Evolutionary conservation across 2,888 invertebrate species (phyloP).

Genomic region (Scaptodrosophila latifasciaeformis): DNA sequence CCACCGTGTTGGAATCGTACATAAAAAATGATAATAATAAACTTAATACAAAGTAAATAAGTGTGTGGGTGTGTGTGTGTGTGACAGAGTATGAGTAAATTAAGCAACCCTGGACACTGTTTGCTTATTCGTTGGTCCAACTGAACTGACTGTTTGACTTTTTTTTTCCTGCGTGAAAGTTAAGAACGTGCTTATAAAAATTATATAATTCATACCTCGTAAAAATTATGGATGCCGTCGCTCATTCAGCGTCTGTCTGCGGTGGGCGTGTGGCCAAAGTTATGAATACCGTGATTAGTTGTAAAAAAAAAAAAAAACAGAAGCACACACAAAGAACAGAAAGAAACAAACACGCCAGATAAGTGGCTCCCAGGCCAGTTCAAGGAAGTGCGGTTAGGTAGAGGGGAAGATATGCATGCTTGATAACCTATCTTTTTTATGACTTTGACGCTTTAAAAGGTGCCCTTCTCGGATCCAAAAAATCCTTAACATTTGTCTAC

Average conservation of each 20-base stretch:
- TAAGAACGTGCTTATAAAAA: slow-evolving; percentile 61
- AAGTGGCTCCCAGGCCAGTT: too few species aligned
- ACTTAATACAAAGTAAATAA: slow-evolving; percentile 65
- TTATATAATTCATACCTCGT: slow-evolving; percentile 68
- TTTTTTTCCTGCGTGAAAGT: slow-evolving; percentile 13
- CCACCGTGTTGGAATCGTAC: slow-evolving; percentile 28
- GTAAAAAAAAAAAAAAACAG: slow-evolving; percentile 36
- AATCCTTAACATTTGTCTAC: too few species aligned
- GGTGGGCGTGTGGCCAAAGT: slow-evolving; percentile 42
- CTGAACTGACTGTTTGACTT: slow-evolving; percentile 17
- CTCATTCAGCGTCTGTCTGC: slow-evolving; percentile 11
- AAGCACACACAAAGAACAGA: neutral
- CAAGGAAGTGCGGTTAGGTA: too few species aligned
- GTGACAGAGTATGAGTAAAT: slow-evolving; percentile 60
- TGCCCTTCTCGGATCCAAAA: too few species aligned
- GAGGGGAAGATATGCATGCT: too few species aligned
- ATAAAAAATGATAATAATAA: slow-evolving; percentile 68
- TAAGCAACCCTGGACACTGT: too few species aligned
- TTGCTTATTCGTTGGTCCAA: slow-evolving; percentile 25
- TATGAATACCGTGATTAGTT: slow-evolving; percentile 69
- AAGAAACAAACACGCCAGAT: slow-evolving; percentile 2
- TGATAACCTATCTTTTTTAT: too few species aligned
- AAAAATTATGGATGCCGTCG: slow-evolving; percentile 47
- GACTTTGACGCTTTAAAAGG: too few species aligned
- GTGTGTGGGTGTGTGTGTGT: slow-evolving; percentile 21